phyloP scores from a whole-genome alignment of 2,113 vertebrate species.

The Mungos mungo region DNA sequence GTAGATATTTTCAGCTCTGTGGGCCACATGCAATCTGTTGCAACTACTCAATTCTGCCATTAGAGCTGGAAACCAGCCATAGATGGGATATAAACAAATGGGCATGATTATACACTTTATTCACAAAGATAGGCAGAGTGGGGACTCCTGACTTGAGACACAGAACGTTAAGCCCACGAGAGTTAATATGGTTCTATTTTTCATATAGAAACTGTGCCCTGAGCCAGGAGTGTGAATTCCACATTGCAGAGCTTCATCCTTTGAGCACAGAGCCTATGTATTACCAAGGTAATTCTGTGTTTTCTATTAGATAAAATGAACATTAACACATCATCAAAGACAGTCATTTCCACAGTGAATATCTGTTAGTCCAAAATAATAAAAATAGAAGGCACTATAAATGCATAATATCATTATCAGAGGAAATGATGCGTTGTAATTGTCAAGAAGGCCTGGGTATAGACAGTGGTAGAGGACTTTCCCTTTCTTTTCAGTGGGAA shows the following conservation, averaged over 20 bases:
- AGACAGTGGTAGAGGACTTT: not conserved
- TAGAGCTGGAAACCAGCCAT: not conserved
- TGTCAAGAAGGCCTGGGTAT: not conserved
- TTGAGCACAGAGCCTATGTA: not conserved
- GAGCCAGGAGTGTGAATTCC: not conserved
- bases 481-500: not conserved
- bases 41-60: not conserved
- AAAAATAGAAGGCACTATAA: not conserved
- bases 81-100: not conserved
- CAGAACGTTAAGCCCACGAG: not conserved
- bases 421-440: not conserved
- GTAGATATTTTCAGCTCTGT: conserved; percentile 10
- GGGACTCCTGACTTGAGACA: not conserved
- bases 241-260: not conserved
- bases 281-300: not conserved
- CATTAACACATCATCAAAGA: conserved; percentile 11
- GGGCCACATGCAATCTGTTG: not conserved
- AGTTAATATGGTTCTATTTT: conserved; percentile 3
- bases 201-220: not conserved
- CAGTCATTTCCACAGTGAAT: not conserved
- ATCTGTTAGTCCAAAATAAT: not conserved
- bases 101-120: not conserved
- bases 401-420: not conserved
- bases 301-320: not conserved
- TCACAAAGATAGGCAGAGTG: not conserved